These are phyloP conservation scores for Hirtodrosophila trivittata DNA, from an alignment of 2,888 invertebrate genomes.

Conservation along the genomic window DNA sequence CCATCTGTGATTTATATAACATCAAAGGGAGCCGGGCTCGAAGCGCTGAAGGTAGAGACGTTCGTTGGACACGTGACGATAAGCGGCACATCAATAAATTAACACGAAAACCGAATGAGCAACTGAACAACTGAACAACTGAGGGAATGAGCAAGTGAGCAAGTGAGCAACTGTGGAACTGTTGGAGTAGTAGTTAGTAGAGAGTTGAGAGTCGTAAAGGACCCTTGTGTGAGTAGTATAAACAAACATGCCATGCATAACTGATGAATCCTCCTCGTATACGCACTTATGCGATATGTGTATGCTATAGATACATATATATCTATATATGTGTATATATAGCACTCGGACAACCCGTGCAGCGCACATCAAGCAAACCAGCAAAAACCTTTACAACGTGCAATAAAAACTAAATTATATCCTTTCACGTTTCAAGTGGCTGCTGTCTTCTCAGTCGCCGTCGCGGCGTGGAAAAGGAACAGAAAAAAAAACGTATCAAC, in stretches of 20 bases:
- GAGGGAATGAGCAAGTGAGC: too few species aligned
- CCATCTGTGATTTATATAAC: constrained; percentile 50
- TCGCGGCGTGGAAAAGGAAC: constrained; percentile 40
- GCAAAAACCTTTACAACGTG: constrained; percentile 53
- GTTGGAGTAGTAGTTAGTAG: constrained; percentile 13
- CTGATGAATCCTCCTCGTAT: constrained; percentile 56
- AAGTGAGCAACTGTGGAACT: background rate
- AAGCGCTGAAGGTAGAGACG: constrained; percentile 9
- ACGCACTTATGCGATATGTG: constrained; percentile 4
- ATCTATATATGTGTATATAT: background rate
- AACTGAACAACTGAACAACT: constrained; percentile 10
- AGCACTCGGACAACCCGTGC: constrained; percentile 8
- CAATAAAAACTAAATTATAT: constrained; percentile 80
- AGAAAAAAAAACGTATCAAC: constrained; percentile 40
- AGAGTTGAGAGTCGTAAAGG: constrained; percentile 48
- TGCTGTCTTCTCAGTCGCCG: constrained; percentile 16
- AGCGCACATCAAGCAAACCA: constrained; percentile 4
- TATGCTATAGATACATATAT: constrained; percentile 6
- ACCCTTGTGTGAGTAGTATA: constrained; percentile 37
- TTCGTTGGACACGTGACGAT: constrained; percentile 40
- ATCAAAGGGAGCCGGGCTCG: constrained; percentile 50
- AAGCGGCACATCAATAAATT: constrained; percentile 68
- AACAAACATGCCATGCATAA: constrained; percentile 70
- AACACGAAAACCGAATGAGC: constrained; percentile 44
- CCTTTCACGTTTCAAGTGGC: constrained; percentile 75